phyloP scores from a whole-genome alignment of 92 coral and sea anemone species.

The Nematostella vectensis region DNA sequence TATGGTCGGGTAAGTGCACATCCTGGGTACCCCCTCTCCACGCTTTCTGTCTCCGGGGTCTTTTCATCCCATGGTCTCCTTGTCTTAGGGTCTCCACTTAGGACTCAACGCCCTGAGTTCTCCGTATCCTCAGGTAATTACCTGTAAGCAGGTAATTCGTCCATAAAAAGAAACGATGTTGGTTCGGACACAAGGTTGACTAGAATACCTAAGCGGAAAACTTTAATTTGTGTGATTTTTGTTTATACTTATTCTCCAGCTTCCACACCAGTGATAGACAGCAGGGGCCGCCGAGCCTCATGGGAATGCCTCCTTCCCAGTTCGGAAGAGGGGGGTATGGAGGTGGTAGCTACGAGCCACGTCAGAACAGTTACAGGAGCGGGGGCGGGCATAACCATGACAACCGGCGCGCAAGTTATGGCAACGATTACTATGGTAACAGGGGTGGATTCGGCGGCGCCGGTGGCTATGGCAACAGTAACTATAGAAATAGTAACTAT shows the following conservation, averaged over 20 bases:
- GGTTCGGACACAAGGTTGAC: too few species aligned
- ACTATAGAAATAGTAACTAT: neutral
- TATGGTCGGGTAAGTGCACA: conserved; percentile 65
- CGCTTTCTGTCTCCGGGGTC: too few species aligned
- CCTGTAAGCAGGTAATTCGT: too few species aligned
- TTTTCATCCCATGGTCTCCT: neutral
- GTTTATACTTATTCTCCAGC: too few species aligned
- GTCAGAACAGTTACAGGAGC: conserved; percentile 10
- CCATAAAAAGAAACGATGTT: too few species aligned
- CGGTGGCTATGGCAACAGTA: conserved; percentile 14
- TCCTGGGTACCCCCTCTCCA: too few species aligned
- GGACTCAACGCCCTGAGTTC: neutral
- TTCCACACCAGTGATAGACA: neutral
- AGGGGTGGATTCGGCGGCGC: neutral
- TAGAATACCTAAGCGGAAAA: too few species aligned
- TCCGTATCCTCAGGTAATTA: neutral
- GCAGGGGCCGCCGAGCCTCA: conserved; percentile 2
- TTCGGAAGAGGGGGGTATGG: neutral
- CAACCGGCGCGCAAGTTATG: conserved; percentile 9
- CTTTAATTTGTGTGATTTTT: too few species aligned
- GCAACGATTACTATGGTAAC: conserved; percentile 9
- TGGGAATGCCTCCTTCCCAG: conserved; percentile 2
- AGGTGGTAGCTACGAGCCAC: conserved; percentile 13
- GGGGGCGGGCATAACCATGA: neutral
- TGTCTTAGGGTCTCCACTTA: neutral